Evolutionary conservation across 2,797 vertebrate genomes (phyloP), one percentile per base, ranked within the genome.

Genomic region (Hylomyscus alleni): DNA sequence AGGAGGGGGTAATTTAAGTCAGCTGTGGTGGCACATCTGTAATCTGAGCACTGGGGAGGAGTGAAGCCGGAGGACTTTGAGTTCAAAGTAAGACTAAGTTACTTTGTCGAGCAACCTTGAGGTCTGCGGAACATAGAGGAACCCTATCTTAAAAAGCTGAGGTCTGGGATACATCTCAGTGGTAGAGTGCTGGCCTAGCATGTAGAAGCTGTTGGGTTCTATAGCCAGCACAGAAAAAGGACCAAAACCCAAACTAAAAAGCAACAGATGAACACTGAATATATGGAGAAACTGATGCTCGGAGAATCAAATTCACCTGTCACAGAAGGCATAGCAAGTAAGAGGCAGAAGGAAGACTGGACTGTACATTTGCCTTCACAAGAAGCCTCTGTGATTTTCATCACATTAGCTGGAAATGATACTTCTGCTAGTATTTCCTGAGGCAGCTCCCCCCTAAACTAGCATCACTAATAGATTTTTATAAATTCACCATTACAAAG

Each of bases 391-490:
- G 56, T 78, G 85, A 67, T 92, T 83, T 93, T 96, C 47, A 90
- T 10, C n/a, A 8, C 24, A 62, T 95, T 86, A 58, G 5, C 81
- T 9, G 15, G 47, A 80, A 82, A 89, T 86, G 69, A 80, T 75
- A 86, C 47, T 92, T 93, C 40, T 75, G 56, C 19, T 90, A 67
- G 47, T 56, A 88, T 87, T 92, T 89, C 60, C 47, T 90, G n/a
- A 78, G 90, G 17, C 77, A 34, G 54, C 89, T 54, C 4, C 1
- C 2, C 1, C 76, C 15, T 29, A 44, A 87, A 44, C 56, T 69
- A 93, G 56, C 78, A 37, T 90, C 81, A 56, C 50, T 93, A 95
- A 89, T 12, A 89, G 26, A 50, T 60, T 89, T 94, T 94, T 75
- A 56, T 60, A 3, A 90, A 84, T 92, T 87, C 24, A 52, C 83